Conservation (phyloP, 2,888 invertebrate species). For the Thereva unica region DNA sequence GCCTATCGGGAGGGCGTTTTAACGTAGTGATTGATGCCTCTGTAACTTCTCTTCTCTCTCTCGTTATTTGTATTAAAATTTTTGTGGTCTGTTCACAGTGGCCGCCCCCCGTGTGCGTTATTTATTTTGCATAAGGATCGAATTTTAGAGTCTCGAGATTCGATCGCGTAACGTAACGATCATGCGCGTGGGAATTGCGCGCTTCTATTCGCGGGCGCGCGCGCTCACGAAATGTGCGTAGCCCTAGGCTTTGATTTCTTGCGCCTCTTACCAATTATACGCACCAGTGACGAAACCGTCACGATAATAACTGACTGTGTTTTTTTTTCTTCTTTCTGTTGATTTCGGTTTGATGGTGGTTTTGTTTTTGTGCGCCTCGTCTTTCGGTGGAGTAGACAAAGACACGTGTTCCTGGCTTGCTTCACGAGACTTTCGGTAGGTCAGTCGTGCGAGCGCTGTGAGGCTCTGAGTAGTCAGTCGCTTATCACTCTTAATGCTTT, state of each 20-base stretch:
- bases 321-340: too few species aligned
- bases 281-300: conserved; percentile 12
- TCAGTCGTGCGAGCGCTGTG: conserved; percentile 7
- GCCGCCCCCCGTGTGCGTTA: too few species aligned
- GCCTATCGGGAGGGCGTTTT: conserved; percentile 1
- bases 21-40: conserved; percentile 13
- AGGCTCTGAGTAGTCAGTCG: conserved; percentile 5
- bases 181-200: background rate
- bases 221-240: conserved; percentile 8
- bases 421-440: conserved; percentile 34
- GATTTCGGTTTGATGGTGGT: background rate
- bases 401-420: conserved; percentile 17
- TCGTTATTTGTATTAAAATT: background rate
- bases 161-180: too few species aligned
- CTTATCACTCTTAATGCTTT: conserved; percentile 1
- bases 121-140: conserved; percentile 15
- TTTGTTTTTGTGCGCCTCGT: background rate
- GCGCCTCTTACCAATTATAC: conserved; percentile 12
- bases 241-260: conserved; percentile 13
- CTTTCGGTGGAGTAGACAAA: conserved; percentile 3
- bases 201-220: background rate
- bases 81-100: conserved; percentile 3
- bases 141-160: background rate
- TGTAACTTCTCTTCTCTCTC: too few species aligned
- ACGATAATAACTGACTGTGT: too few species aligned